Evolutionary conservation across 2,888 invertebrate genomes (phyloP), one percentile per base, ranked within the genome.

Genomic region (Eustalomyia histrio): DNA sequence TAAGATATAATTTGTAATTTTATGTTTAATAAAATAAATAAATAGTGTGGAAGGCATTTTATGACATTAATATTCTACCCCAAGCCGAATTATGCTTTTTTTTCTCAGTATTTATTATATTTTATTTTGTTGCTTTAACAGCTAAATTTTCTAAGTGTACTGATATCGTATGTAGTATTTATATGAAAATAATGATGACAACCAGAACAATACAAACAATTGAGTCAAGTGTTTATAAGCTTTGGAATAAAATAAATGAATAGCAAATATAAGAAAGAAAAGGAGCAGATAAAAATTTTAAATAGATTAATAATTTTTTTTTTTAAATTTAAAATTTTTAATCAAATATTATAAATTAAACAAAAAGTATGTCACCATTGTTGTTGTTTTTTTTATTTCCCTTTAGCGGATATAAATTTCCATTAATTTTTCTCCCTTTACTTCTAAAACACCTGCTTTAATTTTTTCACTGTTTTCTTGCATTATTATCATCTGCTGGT

Each of bases 111-210:
- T n/a, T n/a, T n/a, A n/a, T n/a, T n/a, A n/a, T n/a, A n/a, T n/a
- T n/a, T n/a, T n/a, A n/a, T n/a, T n/a, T n/a, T n/a, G n/a, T n/a
- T n/a, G n/a, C n/a, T n/a, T n/a, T n/a, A n/a, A n/a, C n/a, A n/a
- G n/a, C n/a, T n/a, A 24, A 24, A 50, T 64, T 67, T 43, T 55
- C 29, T 53, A n/a, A 18, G 58, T 24, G 29, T 58, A 63, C 12
- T 6, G 12, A 17, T 24, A 24, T 24, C 24, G 24, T 24, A 57
- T 29, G 21, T 7, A 14, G 7, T 57, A 9, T 68, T 74, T 75
- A 24, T 24, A 24, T 82, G 86, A 83, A 85, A 86, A 86, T 87
- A 87, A 86, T 85, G 86, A 85, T 84, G 87, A 87, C 85, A 86
- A 85, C 84, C 86, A 80, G 75, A 83, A 84, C 84, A 86, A 83